Evolutionary conservation across 2,113 vertebrate genomes (phyloP).

Genomic region (Myrmecobius fasciatus): DNA sequence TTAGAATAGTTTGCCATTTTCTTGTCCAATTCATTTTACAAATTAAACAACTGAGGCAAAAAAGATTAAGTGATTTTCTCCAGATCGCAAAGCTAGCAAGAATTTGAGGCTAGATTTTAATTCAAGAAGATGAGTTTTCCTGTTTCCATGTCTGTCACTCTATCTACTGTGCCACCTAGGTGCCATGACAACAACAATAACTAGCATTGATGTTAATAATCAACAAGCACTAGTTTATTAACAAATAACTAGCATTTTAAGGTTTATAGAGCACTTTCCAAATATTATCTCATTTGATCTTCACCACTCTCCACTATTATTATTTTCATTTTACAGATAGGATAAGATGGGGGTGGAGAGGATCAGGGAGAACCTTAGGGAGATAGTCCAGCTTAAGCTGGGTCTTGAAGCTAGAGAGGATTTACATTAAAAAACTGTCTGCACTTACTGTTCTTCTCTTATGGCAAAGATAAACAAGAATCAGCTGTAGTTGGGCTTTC

Average conservation of each 20-base stretch:
- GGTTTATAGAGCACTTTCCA: not conserved
- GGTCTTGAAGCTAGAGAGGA: not conserved
- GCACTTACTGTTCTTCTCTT: conserved; percentile 57
- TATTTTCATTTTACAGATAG: not conserved
- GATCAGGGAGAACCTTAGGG: not conserved
- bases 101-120: not conserved
- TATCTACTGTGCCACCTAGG: not conserved
- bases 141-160: not conserved
- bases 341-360: not conserved
- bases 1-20: not conserved
- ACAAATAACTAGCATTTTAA: not conserved
- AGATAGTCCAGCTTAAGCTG: not conserved
- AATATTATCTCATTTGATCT: not conserved
- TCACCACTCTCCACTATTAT: not conserved
- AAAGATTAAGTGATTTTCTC: not conserved
- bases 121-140: not conserved
- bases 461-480: conserved; percentile 72
- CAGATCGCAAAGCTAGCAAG: not conserved
- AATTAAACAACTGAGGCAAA: not conserved
- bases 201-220: not conserved
- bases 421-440: conserved; percentile 52
- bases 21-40: not conserved
- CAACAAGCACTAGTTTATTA: too few relatives aligned
- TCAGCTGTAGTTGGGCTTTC: conserved; percentile 67
- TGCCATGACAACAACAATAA: not conserved